These are phyloP conservation scores for Anolis sagrei DNA, from an alignment of 2,113 vertebrate species.

Conservation along the genomic window DNA sequence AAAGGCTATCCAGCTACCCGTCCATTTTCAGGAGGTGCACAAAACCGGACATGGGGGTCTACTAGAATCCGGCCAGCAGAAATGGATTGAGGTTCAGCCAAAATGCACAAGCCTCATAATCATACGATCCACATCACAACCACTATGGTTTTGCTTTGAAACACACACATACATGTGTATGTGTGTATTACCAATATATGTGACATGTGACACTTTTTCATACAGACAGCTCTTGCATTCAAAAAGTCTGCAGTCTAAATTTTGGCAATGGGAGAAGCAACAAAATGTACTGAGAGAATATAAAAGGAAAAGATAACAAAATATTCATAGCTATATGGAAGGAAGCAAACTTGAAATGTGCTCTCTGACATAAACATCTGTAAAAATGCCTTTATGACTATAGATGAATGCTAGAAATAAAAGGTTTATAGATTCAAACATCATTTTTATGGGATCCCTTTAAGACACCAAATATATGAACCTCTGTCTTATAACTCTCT, in stretches of 20 bases:
- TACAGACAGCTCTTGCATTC: background rate
- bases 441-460: conserved; percentile 7
- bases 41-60: too few species aligned
- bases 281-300: background rate
- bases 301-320: background rate
- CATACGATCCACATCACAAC: too few species aligned
- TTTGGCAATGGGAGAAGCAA: background rate
- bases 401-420: conserved; percentile 13
- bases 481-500: background rate
- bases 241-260: background rate
- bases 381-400: background rate
- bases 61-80: too few species aligned
- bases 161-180: too few species aligned
- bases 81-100: too few species aligned
- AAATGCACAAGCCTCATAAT: too few species aligned
- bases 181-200: background rate
- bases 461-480: background rate
- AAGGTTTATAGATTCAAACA: background rate
- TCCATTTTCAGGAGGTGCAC: too few species aligned
- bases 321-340: background rate
- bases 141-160: too few species aligned
- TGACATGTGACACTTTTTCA: background rate
- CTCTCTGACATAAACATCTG: background rate
- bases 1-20: too few species aligned
- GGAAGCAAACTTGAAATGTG: background rate